These are phyloP conservation scores for Heliothis peltigera DNA, from an alignment of 2,888 invertebrate species.

Conservation along the genomic window DNA sequence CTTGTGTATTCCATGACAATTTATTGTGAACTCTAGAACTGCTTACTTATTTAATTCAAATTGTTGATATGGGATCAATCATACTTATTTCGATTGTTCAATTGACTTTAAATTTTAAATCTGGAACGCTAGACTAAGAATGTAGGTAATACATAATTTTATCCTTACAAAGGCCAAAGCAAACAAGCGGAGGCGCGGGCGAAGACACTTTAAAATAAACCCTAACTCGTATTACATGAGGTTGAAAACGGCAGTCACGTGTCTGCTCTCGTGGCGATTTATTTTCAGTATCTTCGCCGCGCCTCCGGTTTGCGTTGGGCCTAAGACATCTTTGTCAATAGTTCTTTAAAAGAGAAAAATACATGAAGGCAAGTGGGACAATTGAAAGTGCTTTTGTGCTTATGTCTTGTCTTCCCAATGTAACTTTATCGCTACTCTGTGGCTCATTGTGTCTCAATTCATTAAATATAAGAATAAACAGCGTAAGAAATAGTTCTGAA, in stretches of 20 bases:
- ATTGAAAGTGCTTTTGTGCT: slow-evolving; percentile 35
- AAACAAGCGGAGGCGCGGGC: too few relatives aligned
- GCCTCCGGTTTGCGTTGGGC: too few relatives aligned
- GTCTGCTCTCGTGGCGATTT: too few relatives aligned
- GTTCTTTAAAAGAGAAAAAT: slow-evolving; percentile 1
- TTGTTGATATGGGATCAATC: slow-evolving; percentile 70
- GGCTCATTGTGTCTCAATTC: slow-evolving; percentile 15
- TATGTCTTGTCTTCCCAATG: slow-evolving; percentile 37
- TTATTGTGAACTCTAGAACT: slow-evolving; percentile 25
- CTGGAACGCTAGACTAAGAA: slow-evolving; percentile 21
- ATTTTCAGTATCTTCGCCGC: too few relatives aligned
- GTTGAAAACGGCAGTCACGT: too few relatives aligned
- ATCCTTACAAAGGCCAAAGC: slow-evolving; percentile 16
- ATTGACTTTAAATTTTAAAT: slow-evolving; percentile 37
- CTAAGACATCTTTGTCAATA: slow-evolving; percentile 23
- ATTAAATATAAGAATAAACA: slow-evolving; percentile 17
- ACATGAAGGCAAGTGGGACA: slow-evolving; percentile 23
- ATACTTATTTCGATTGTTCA: slow-evolving; percentile 52
- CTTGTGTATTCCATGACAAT: slow-evolving; percentile 52
- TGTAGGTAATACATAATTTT: slow-evolving; percentile 13
- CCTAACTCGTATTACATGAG: too few relatives aligned
- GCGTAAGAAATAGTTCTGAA: slow-evolving; percentile 5
- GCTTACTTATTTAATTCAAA: slow-evolving; percentile 45
- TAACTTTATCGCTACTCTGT: slow-evolving; percentile 22
- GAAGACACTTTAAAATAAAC: too few relatives aligned